Evolutionary conservation across 2,797 vertebrate genomes (phyloP), one percentile per base, ranked within the genome.

Genomic region (Danio albolineatus): DNA sequence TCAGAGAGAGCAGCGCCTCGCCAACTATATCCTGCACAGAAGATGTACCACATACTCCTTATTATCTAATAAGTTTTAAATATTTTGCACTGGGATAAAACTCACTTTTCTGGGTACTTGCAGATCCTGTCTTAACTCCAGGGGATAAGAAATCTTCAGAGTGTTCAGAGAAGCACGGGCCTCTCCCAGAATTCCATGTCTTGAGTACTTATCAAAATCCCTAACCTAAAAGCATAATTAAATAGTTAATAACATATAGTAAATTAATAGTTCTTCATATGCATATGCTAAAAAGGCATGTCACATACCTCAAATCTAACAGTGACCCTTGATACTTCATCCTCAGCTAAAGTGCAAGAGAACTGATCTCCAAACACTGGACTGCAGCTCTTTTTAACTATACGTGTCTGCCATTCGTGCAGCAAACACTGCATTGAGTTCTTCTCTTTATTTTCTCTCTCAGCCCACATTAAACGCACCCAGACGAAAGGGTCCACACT

Each of bases 151-250:
- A 44, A 91, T 89, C 64, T 91, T 92, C 28, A 93, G 76, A 38
- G 81, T 65, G 1, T 83, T 88, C 2, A 95, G 73, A 57, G 85
- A 64, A 76, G 88, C 73, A 49, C 90, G 92, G 67, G 92, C 90
- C 84, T 95, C 92, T 81, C 94, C 94, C 43, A 95, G 88, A 13
- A 89, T 82, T 8, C 86, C 71, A 59, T 93, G 90, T 86, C 94
- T 91, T 80, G 94, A 95, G 86, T 93, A 93, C 83, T 88, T 93
- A 89, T 95, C 87, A 78, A 94, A 95, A 86, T 91, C 83, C 73
- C 89, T 93, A 59, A 95, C 93, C 94, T 96, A 79, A 62, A 84
- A 2, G 56, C n/a, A n/a, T n/a, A n/a, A n/a, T n/a, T n/a, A n/a
- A n/a, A n/a, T n/a, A n/a, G n/a, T n/a, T n/a, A n/a, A n/a, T n/a